Percentiles rank a stretch among this genome's conserved stretches.
Conservation (phyloP, 2,888 invertebrate genomes). For the Ennomos erosarius region DNA sequence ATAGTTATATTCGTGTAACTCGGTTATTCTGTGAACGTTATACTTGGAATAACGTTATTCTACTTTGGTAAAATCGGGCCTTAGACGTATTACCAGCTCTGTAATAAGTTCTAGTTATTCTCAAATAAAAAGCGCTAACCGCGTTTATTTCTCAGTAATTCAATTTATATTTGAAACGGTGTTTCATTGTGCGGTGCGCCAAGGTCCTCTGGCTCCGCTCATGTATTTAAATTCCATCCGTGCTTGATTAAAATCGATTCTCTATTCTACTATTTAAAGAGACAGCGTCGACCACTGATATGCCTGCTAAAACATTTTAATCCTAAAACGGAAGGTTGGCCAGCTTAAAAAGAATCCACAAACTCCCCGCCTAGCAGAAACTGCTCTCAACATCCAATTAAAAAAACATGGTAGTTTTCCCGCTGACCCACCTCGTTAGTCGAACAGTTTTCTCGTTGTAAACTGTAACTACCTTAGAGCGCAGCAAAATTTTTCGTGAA, state of each 20-base stretch:
- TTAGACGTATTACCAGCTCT: conserved; percentile 2
- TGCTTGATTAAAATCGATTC: conserved; percentile 22
- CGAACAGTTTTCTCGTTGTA: conserved; percentile 18
- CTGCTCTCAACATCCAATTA: conserved; percentile 6
- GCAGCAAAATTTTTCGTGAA: conserved; percentile 14
- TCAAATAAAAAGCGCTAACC: conserved; percentile 15
- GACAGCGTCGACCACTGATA: too few species aligned
- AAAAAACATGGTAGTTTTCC: conserved; percentile 17
- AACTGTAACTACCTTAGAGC: conserved; percentile 15
- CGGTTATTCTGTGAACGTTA: too few species aligned
- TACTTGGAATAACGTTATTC: too few species aligned
- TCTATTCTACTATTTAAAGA: background rate
- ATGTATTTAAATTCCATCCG: conserved; percentile 16
- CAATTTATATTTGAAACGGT: conserved; percentile 10
- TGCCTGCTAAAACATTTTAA: too few species aligned
- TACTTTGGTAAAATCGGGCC: too few species aligned
- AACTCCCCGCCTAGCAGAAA: background rate
- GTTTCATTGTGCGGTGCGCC: conserved; percentile 20
- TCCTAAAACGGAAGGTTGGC: too few species aligned
- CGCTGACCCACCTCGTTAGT: conserved; percentile 25
- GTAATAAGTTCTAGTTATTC: conserved; percentile 15
- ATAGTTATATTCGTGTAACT: too few species aligned
- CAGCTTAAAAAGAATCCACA: background rate
- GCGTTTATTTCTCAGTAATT: conserved; percentile 14
- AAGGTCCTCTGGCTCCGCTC: conserved; percentile 3